Evolutionary conservation across 92 coral and sea anemone genomes (phyloP), one percentile per base, ranked within the genome.

Genomic region (Heteractis magnifica): DNA sequence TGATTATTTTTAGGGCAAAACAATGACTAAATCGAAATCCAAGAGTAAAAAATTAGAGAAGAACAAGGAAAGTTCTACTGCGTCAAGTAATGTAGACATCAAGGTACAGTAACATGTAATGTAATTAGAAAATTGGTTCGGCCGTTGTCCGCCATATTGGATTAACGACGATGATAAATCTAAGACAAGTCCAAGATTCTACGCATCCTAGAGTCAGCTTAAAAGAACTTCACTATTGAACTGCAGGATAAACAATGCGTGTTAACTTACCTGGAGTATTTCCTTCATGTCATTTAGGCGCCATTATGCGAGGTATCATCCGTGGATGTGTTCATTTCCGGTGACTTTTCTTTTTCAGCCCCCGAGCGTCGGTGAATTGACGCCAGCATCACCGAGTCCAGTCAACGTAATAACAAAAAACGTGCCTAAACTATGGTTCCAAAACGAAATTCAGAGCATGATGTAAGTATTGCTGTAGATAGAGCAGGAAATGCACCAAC

Each of bases 21-120:
- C 58, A 15, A 96, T 96, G 99, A 96, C 98, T 19, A 96, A 96
- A 85, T 91, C 99, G 4, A 96, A 96, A 82, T 92, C 97, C 13
- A 96, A 96, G 85, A 82, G 90, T 77, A 96, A 94, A 87, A 96
- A 96, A 88, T 56, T 81, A 70, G 94, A 91, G 59, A 87, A 83
- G 82, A 88, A 86, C 65, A 89, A 87, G 92, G 98, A 94, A 51
- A 65, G 53, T 16, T 87, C 79, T 74, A 77, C 88, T 52, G 79
- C 88, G 3, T 49, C 87, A n/a, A 85, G 75, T 72, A 52, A 83
- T 41, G 79, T 86, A 53, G 92, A 93, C 49, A 83, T 77, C 78
- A 90, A 84, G 92, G 98, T 93, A 85, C 81, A 81, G 65, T 51
- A 49, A 49, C 15, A 20, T 86, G 49, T 2, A 49, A 26, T 73